Conservation (phyloP, 2,797 vertebrate genomes). For the Calcarius lapponicus region DNA sequence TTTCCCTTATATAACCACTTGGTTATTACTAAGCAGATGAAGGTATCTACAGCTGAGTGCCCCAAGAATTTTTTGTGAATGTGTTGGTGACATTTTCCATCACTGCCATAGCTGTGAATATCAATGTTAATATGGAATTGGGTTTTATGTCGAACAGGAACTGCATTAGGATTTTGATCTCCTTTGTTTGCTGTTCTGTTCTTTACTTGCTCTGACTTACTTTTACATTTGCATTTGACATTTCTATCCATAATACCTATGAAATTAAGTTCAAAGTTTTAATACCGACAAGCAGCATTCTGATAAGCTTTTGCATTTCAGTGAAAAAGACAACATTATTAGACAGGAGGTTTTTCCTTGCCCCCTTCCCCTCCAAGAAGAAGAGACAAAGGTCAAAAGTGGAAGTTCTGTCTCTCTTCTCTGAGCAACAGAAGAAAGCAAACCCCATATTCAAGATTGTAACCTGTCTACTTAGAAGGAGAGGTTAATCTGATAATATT, state of each 20-base stretch:
- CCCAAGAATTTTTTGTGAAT: background rate
- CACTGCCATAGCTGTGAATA: background rate
- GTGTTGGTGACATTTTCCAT: background rate
- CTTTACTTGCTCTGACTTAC: background rate
- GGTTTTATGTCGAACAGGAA: background rate
- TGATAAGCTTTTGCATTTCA: background rate
- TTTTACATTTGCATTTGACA: background rate
- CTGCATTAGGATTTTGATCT: background rate
- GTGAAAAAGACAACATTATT: background rate
- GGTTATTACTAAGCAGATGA: background rate
- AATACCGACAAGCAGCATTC: background rate
- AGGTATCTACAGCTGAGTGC: background rate
- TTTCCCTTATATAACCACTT: background rate
- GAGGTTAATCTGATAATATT: background rate
- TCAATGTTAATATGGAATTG: background rate
- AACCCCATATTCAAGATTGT: fast-evolving
- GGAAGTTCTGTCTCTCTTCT: background rate
- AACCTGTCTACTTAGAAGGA: background rate
- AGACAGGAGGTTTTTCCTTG: background rate
- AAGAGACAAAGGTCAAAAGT: background rate
- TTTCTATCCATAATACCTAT: background rate
- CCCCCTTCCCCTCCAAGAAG: fast-evolving
- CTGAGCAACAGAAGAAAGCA: background rate
- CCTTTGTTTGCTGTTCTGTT: background rate
- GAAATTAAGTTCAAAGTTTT: background rate